Percentiles rank a stretch among this genome's conserved stretches.
Evolutionary conservation across 2,888 invertebrate species (phyloP).

Genomic region (Eristalinus aeneus): DNA sequence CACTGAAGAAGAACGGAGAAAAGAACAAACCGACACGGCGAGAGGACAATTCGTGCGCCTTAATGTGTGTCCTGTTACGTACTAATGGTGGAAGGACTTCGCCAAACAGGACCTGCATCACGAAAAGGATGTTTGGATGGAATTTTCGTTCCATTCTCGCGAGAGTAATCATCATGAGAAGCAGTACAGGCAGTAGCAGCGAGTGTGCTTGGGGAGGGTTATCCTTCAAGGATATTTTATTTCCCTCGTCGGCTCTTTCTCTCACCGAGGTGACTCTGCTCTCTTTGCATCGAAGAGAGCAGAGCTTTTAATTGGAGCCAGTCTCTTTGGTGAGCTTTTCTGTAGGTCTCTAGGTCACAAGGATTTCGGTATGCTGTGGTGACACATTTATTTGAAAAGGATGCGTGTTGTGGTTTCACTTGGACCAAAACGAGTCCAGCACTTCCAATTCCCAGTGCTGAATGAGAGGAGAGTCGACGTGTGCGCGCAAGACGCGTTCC

Average conservation of each 20-base stretch:
- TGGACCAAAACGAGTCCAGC: not conserved
- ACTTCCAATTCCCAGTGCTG: not conserved
- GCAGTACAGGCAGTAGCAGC: no score
- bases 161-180: not conserved
- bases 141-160: constrained; percentile 29
- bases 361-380: constrained; percentile 36
- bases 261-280: not conserved
- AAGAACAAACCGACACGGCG: constrained; percentile 50
- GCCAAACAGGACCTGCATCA: constrained; percentile 64
- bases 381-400: constrained; percentile 55
- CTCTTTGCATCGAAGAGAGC: not conserved
- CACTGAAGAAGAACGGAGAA: constrained; percentile 37
- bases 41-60: constrained; percentile 58
- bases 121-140: constrained; percentile 50
- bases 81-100: constrained; percentile 59
- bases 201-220: not conserved
- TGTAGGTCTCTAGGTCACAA: constrained; percentile 67
- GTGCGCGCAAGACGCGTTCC: not conserved
- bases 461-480: not conserved
- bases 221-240: constrained; percentile 52
- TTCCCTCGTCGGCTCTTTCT: constrained; percentile 3
- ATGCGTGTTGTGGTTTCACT: constrained; percentile 36
- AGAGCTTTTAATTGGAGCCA: not conserved
- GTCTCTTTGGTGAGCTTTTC: constrained; percentile 22
- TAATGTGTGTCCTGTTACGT: constrained; percentile 67